Evolutionary conservation across 2,797 vertebrate species (phyloP), one percentile per base, ranked within the genome.

Genomic region (Pseudochirops corinnae): DNA sequence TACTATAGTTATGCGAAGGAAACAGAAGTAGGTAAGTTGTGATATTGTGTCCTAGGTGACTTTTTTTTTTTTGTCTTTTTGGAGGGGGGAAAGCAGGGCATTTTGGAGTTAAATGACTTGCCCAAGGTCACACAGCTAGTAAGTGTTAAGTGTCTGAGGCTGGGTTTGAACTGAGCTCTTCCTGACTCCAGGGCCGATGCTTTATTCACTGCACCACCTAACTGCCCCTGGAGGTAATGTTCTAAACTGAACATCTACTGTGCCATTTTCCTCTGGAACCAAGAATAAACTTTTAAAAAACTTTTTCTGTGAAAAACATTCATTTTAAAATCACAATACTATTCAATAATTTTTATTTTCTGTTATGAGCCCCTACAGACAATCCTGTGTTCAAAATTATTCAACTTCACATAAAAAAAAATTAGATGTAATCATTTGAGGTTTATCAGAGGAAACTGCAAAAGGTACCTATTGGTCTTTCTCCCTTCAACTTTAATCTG

Each of bases 341-440:
- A 74, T 21, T 46, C 55, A 91, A n/a, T 93, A 58, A 57, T 93
- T 29, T 92, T 55, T 67, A 39, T 46, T 58, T 74, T 39, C 18
- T 21, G 1, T 92, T 95, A 7, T 52, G 11, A 94, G 21, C 91
- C 16, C 33, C 9, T 93, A 16, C 33, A 55, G 90, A 31, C 24
- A 55, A 9, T 91, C 50, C 26, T 93, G 28, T 92, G 90, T 95
- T 92, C 82, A 91, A 39, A 95, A 46, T 21, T 39, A 82, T 82
- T 82, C n/a, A 82, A 24, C 18, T 39, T 82, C 2, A 82, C 46
- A 46, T 26, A 82, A 21, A 82, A 46, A 67, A 60, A 0, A 28
- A 92, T 46, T 90, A 5, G 56, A 93, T 60, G 56, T 92, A 93
- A 90, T 62, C 14, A 52, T 55, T 57, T 94, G 31, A 92, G 57